These are phyloP conservation scores for Siniperca obscura DNA, from an alignment of 2,797 vertebrate species.

Conservation along the genomic window DNA sequence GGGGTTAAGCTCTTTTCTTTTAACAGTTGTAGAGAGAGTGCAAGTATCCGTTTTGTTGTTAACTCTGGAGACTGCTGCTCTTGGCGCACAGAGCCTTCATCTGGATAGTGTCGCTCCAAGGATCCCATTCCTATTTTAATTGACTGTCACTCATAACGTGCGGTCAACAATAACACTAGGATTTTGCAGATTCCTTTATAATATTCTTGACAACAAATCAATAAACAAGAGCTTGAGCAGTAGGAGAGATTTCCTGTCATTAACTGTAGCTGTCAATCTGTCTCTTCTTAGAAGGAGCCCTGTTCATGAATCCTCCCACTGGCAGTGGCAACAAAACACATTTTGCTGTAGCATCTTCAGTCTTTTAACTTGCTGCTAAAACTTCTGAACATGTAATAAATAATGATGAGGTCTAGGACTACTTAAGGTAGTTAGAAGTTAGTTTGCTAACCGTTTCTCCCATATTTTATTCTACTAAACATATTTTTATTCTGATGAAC, in stretches of 20 bases:
- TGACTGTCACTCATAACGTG: conserved; percentile 79
- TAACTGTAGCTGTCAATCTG: conserved; percentile 77
- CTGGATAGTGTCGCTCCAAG: conserved; percentile 70
- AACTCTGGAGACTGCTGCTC: conserved; percentile 58
- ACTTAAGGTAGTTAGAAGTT: conserved; percentile 2
- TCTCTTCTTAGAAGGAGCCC: conserved; percentile 47
- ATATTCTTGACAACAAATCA: conserved; percentile 83
- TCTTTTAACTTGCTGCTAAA: conserved; percentile 27
- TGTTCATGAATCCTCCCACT: conserved; percentile 42
- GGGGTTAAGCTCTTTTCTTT: conserved; percentile 42
- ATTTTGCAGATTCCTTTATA: conserved; percentile 80
- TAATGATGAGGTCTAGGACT: not conserved
- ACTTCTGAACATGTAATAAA: conserved; percentile 13
- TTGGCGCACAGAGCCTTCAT: conserved; percentile 67
- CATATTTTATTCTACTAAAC: conserved; percentile 8
- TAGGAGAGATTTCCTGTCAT: conserved; percentile 79
- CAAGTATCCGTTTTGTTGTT: conserved; percentile 51
- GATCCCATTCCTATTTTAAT: conserved; percentile 78
- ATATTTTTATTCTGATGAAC: not conserved
- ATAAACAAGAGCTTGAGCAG: conserved; percentile 76
- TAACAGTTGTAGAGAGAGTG: conserved; percentile 40
- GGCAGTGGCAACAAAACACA: conserved; percentile 15
- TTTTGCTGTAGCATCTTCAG: not conserved
- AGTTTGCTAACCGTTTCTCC: not conserved
- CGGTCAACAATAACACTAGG: conserved; percentile 71